A percentile compares a stretch with the other conserved stretches of the same genome.
These are phyloP conservation scores for Drosophila nebulosa DNA, from an alignment of 1,140 invertebrate genomes.

Conservation along the genomic window DNA sequence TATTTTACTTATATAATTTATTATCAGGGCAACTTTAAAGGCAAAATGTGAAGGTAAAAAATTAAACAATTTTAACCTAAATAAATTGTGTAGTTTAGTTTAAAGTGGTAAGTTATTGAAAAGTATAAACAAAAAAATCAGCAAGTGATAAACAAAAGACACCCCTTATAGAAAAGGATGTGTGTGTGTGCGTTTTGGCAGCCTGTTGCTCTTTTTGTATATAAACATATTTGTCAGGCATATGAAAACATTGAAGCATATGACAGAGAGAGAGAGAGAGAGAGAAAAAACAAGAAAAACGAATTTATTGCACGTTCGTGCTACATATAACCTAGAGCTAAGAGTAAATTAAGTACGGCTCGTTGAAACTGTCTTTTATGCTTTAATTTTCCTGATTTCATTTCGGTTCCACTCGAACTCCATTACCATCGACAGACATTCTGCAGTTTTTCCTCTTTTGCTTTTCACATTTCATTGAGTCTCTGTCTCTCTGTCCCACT, in stretches of 20 bases:
- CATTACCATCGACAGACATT: background rate
- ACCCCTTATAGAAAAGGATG: background rate
- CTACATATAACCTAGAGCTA: background rate
- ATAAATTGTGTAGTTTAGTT: too few relatives aligned
- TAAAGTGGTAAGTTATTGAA: too few relatives aligned
- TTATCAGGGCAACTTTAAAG: too few relatives aligned
- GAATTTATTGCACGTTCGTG: background rate
- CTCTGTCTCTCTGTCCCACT: too few relatives aligned
- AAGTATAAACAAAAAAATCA: too few relatives aligned
- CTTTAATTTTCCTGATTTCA: background rate
- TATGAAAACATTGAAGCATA: background rate
- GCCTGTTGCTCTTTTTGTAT: background rate
- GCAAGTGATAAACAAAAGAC: background rate
- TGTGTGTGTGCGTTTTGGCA: background rate
- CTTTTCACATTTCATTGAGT: slow-evolving; percentile 24
- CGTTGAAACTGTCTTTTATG: too few relatives aligned
- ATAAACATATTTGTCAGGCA: background rate
- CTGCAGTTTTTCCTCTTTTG: background rate
- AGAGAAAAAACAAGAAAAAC: background rate
- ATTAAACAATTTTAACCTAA: too few relatives aligned
- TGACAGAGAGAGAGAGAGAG: background rate
- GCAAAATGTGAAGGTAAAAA: too few relatives aligned
- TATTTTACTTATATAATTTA: too few relatives aligned
- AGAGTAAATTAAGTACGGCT: background rate
- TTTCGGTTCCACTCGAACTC: background rate